phyloP scores from a whole-genome alignment of 2,113 vertebrate genomes.

The Istiophorus platypterus region DNA sequence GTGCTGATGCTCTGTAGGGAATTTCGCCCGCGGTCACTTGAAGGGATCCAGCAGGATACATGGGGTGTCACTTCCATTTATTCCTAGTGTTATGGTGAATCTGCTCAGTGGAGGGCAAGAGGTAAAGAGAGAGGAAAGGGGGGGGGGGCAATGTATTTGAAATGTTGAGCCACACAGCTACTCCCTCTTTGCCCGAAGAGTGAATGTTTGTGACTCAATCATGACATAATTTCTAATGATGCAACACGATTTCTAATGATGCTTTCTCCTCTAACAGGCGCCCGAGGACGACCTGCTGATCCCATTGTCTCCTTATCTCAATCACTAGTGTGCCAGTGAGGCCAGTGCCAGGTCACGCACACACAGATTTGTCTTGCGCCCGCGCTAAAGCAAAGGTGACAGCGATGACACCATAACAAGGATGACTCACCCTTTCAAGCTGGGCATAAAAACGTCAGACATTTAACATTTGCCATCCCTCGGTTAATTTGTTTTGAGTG shows the following conservation, averaged over 20 bases:
- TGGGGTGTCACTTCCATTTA: constrained; percentile 65
- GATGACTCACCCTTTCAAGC: constrained; percentile 61
- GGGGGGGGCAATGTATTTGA: constrained; percentile 5
- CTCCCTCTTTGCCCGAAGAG: constrained; percentile 15
- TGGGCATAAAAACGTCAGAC: constrained; percentile 45
- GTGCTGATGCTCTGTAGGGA: constrained; percentile 35
- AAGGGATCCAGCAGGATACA: constrained; percentile 51
- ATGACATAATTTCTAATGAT: constrained; percentile 40
- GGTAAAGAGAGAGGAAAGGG: not conserved
- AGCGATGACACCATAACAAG: constrained; percentile 68
- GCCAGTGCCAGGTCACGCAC: constrained; percentile 54
- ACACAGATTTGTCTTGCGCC: constrained; percentile 61
- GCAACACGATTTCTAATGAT: constrained; percentile 42
- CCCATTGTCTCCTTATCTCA: constrained; percentile 60
- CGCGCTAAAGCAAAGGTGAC: constrained; percentile 67
- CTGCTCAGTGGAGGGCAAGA: constrained; percentile 21
- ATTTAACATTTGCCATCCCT: constrained; percentile 37
- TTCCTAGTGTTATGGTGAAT: constrained; percentile 45
- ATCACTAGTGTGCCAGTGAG: constrained; percentile 3
- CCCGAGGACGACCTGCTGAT: constrained; percentile 28
- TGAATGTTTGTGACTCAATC: constrained; percentile 28
- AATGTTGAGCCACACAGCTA: constrained; percentile 33
- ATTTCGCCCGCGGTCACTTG: constrained; percentile 58
- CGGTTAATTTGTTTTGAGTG: constrained; percentile 58
- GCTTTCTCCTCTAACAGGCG: constrained; percentile 26